Evolutionary conservation across 2,888 invertebrate genomes (phyloP).

Genomic region (Leucophenga maculata): DNA sequence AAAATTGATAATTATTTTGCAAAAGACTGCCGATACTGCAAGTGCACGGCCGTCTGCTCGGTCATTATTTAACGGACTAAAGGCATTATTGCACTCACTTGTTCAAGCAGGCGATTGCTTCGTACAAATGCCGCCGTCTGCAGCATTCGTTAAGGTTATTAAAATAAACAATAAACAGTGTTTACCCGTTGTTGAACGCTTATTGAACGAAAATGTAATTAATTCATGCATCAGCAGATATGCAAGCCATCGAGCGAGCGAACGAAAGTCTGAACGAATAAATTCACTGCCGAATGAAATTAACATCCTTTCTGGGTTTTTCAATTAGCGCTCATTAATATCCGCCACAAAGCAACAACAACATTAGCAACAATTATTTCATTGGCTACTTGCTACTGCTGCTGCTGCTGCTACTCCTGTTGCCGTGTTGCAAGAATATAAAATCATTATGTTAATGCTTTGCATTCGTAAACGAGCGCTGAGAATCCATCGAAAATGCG

Average conservation of each 20-base stretch:
- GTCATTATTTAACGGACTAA: no score
- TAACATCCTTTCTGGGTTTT: conserved; percentile 41
- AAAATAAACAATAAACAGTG: conserved; percentile 30
- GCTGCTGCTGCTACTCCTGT: not conserved
- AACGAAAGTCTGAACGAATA: conserved; percentile 1
- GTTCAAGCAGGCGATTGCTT: not conserved
- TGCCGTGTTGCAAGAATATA: conserved; percentile 22
- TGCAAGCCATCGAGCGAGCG: conserved; percentile 17
- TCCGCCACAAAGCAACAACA: conserved; percentile 24
- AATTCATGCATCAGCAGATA: conserved; percentile 25
- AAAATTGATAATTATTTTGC: conserved; percentile 35
- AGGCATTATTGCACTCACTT: no score
- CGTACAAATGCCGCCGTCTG: not conserved
- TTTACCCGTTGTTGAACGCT: conserved; percentile 27
- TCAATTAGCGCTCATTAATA: conserved; percentile 52
- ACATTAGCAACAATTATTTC: not conserved
- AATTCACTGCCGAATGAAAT: conserved; percentile 25
- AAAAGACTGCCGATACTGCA: not conserved
- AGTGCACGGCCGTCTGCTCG: not conserved
- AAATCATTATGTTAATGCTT: conserved; percentile 19
- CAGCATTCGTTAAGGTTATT: conserved; percentile 23
- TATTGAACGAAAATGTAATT: conserved; percentile 29
- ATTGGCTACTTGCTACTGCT: no score
- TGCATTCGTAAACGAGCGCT: not conserved
- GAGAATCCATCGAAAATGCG: not conserved